Evolutionary conservation across 2,113 vertebrate genomes (phyloP).

Genomic region (Syngnathoides biaculeatus): DNA sequence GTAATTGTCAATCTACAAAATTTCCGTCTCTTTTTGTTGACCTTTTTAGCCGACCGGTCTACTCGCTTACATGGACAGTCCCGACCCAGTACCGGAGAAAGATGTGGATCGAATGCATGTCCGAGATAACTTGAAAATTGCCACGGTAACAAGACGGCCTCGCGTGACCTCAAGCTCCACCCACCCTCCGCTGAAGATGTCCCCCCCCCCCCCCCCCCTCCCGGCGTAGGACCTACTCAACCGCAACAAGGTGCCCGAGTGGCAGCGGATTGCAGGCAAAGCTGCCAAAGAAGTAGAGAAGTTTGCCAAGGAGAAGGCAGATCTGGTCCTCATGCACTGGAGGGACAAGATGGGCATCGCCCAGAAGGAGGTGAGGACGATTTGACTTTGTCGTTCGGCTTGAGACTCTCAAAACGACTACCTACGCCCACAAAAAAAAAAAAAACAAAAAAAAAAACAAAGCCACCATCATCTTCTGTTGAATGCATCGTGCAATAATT

Average conservation of each 20-base stretch:
- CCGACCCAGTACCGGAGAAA: conserved; percentile 90
- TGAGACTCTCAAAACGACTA: background rate
- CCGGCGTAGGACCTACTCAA: conserved; percentile 87
- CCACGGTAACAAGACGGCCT: conserved; percentile 78
- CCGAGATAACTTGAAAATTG: conserved; percentile 96
- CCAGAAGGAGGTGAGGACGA: conserved; percentile 89
- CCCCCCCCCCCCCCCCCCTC: background rate
- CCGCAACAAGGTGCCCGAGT: conserved; percentile 92
- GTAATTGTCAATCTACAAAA: background rate
- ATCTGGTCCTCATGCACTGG: conserved; percentile 96
- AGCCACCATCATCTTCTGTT: conserved; percentile 18
- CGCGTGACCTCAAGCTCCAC: background rate
- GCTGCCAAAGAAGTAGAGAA: conserved; percentile 99
- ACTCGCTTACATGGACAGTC: conserved; percentile 89
- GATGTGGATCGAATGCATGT: conserved; percentile 95
- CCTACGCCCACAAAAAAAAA: conserved; percentile 6
- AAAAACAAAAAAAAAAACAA: too few species aligned
- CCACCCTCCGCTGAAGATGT: background rate
- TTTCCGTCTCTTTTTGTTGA: background rate
- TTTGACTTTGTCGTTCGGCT: background rate
- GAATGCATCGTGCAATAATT: conserved; percentile 68
- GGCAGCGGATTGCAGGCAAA: conserved; percentile 96
- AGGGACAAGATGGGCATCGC: conserved; percentile 98
- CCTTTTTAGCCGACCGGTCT: conserved; percentile 83
- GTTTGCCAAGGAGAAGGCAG: conserved; percentile 98